Conservation (phyloP, 2,888 invertebrate genomes). For the Stenoptilia bipunctidactyla region DNA sequence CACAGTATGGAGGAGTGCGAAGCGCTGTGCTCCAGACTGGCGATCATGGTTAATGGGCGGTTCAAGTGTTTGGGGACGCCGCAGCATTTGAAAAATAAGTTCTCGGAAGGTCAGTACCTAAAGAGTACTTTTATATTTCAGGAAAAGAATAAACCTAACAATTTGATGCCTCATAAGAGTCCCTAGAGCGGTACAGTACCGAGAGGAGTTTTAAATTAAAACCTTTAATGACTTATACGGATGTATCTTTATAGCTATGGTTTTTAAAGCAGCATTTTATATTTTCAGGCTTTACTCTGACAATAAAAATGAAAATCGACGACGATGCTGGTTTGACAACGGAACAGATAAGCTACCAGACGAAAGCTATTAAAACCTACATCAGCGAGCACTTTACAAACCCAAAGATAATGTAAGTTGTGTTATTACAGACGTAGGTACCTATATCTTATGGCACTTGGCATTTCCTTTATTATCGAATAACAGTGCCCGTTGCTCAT, state of each 20-base stretch:
- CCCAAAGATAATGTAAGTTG: slow-evolving; percentile 53
- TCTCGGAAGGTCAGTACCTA: slow-evolving; percentile 73
- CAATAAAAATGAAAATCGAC: slow-evolving; percentile 47
- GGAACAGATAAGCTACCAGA: slow-evolving; percentile 11
- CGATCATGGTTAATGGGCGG: slow-evolving; percentile 85
- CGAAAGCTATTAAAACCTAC: slow-evolving; percentile 33
- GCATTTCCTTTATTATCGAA: too few relatives aligned
- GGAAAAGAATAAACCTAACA: too few relatives aligned
- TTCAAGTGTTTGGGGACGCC: slow-evolving; percentile 82
- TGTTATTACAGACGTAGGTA: too few relatives aligned
- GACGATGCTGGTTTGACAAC: slow-evolving; percentile 16
- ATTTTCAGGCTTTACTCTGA: slow-evolving; percentile 59
- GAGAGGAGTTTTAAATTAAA: too few relatives aligned
- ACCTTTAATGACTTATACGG: too few relatives aligned
- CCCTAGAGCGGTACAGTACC: too few relatives aligned
- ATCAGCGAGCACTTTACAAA: slow-evolving; percentile 31
- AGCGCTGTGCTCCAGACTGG: slow-evolving; percentile 82
- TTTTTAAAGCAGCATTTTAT: too few relatives aligned
- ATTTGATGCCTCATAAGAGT: too few relatives aligned
- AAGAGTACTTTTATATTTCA: too few relatives aligned
- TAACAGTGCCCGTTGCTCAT: too few relatives aligned
- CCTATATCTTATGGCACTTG: too few relatives aligned
- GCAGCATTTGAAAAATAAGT: slow-evolving; percentile 83
- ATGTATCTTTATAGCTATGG: too few relatives aligned
- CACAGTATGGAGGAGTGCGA: slow-evolving; percentile 92